Evolutionary conservation across 2,888 invertebrate species (phyloP), one percentile per base, ranked within the genome.

Genomic region (Clistopyga incitator): DNA sequence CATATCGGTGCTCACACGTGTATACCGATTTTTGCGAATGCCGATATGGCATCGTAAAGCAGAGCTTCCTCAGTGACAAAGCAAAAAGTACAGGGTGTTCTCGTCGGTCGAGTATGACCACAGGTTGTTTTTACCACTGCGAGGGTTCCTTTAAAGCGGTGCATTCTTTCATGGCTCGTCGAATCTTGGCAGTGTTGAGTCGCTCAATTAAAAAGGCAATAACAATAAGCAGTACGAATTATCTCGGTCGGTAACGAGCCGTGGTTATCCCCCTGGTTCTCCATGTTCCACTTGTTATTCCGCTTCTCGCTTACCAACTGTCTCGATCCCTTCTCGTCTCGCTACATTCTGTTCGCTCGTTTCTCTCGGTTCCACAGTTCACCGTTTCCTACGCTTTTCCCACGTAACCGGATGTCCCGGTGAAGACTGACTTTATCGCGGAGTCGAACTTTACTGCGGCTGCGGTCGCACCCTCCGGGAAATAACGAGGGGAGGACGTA

Each of bases 301-400:
- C 54, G 42, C 25, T 45, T 67, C 45, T 72, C 29, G 15, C 64
- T 72, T 13, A 70, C 61, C 20, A 15, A 61, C 67, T 67, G 38
- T 68, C 56, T 25, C 67, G 11, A 68, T 54, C 42, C 29, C 34
- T 56, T 76, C 76, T 76, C 61, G 61, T 42, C 78, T 56, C 70
- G 67, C 34, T 72, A 81, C 76, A 79, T 81, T 81, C 78, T 77
- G 76, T 82, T 81, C 78, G 42, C 67, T 67, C 83, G 76, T 85
- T 83, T 74, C 59, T 61, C 71, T 52, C 38, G 56, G 75, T 76
- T 79, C 65, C 25, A 52, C 71, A 76, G 64, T 74, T 83, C 72
- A 72, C 59, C 61, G 77, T 81, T 80, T 82, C 67, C 71, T 10
- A 52, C 54, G 70, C 38, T 78, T 76, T 64, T 52, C 65, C 50